phyloP scores from a whole-genome alignment of 2,888 invertebrate species.

The Pollenia amentaria region DNA sequence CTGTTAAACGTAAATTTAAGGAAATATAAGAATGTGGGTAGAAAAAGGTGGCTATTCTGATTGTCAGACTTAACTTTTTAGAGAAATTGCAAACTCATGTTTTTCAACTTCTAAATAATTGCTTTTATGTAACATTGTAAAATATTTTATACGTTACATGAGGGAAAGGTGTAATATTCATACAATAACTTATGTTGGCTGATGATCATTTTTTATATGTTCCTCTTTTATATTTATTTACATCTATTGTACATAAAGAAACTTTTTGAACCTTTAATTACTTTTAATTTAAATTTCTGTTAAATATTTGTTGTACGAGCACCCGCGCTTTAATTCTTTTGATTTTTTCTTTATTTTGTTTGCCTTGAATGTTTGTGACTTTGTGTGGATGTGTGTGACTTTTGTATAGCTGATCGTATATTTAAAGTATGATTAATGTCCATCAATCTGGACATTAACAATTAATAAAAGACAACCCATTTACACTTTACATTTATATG shows the following conservation, averaged over 20 bases:
- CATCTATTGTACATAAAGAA: conserved; percentile 3
- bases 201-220: conserved; percentile 26
- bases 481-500: conserved; percentile 55
- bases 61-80: too few species aligned
- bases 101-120: too few species aligned
- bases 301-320: conserved; percentile 45
- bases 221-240: conserved; percentile 3
- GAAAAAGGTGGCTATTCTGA: too few species aligned
- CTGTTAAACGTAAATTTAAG: too few species aligned
- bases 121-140: too few species aligned
- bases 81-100: too few species aligned
- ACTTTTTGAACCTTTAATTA: conserved; percentile 64
- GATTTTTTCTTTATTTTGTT: conserved; percentile 9
- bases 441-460: conserved; percentile 47
- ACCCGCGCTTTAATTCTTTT: conserved; percentile 64
- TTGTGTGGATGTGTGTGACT: not conserved
- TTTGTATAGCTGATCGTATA: not conserved
- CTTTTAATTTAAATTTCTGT: conserved; percentile 55
- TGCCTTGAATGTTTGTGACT: not conserved
- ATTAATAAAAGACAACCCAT: conserved; percentile 43
- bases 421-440: conserved; percentile 73
- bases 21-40: too few species aligned
- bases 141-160: not conserved
- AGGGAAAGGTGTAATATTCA: conserved; percentile 10
- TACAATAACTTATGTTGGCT: not conserved